These are phyloP conservation scores for Paracanthobrama guichenoti DNA, from an alignment of 2,113 vertebrate genomes.

Conservation along the genomic window DNA sequence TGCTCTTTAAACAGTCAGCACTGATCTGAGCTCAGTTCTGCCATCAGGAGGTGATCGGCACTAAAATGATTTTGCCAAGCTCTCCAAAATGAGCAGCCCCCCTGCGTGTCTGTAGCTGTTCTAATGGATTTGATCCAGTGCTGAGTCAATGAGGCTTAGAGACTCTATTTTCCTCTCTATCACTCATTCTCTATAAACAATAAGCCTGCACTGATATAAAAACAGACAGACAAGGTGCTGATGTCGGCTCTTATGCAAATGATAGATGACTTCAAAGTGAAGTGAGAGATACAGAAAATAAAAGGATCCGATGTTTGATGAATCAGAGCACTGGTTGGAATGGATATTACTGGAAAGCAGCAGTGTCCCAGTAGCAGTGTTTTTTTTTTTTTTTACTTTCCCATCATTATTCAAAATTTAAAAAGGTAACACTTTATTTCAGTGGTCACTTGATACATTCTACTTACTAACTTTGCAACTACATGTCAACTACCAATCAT, in stretches of 20 bases:
- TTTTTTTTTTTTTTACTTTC: too few species aligned
- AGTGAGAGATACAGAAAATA: background rate
- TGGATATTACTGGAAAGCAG: background rate
- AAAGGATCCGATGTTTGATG: background rate
- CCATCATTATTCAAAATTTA: background rate
- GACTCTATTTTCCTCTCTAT: background rate
- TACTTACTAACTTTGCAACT: too few species aligned
- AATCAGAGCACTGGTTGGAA: conserved; percentile 1
- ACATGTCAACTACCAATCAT: too few species aligned
- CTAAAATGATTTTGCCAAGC: conserved; percentile 7
- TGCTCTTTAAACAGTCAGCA: conserved; percentile 3
- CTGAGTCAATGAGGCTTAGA: conserved; percentile 2
- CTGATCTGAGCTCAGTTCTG: conserved; percentile 26
- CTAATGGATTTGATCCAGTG: background rate
- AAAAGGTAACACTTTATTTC: background rate
- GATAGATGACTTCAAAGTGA: conserved; percentile 16
- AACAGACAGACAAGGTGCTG: background rate
- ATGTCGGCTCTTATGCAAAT: conserved; percentile 15
- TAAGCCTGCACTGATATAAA: background rate
- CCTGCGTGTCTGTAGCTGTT: conserved; percentile 2
- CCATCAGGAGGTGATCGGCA: background rate
- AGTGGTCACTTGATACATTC: too few species aligned
- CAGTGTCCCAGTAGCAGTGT: background rate
- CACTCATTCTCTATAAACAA: conserved; percentile 2
- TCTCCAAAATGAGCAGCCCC: conserved; percentile 15